Conservation (phyloP, 2,113 vertebrate genomes). For the Crypturellus undulatus region DNA sequence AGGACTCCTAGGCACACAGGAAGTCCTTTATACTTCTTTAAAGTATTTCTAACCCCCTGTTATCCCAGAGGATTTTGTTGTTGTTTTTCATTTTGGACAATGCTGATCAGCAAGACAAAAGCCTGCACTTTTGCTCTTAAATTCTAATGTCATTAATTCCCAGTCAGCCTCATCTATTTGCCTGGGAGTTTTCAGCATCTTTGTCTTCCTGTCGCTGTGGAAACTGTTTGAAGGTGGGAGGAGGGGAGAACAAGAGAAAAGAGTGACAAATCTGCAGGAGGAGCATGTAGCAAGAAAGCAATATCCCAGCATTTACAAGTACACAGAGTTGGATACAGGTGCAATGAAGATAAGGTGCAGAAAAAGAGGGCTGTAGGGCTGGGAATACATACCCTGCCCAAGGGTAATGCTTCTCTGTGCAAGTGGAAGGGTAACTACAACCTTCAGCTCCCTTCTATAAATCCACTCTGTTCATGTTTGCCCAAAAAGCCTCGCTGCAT, state of each 20-base stretch:
- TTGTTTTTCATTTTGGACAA: neutral
- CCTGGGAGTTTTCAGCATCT: neutral
- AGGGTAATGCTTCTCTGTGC: neutral
- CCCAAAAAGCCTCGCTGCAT: neutral
- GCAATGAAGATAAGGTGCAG: neutral
- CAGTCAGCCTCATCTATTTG: neutral
- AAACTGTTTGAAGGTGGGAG: neutral
- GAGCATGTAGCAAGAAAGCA: neutral
- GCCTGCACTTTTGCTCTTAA: neutral
- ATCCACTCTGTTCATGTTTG: neutral
- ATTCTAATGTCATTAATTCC: neutral
- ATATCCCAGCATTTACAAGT: neutral
- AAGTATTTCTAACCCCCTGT: neutral
- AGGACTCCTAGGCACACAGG: neutral
- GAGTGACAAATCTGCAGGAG: neutral
- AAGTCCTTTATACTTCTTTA: neutral
- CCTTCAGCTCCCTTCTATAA: neutral
- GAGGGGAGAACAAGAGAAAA: neutral
- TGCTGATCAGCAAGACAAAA: neutral
- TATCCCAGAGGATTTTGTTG: neutral
- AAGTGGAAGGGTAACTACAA: neutral
- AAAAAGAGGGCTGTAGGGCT: neutral
- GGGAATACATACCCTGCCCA: neutral
- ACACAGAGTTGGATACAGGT: neutral
- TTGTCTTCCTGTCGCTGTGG: neutral